Conservation (phyloP, 2,113 vertebrate species). For the Cariama cristata region DNA sequence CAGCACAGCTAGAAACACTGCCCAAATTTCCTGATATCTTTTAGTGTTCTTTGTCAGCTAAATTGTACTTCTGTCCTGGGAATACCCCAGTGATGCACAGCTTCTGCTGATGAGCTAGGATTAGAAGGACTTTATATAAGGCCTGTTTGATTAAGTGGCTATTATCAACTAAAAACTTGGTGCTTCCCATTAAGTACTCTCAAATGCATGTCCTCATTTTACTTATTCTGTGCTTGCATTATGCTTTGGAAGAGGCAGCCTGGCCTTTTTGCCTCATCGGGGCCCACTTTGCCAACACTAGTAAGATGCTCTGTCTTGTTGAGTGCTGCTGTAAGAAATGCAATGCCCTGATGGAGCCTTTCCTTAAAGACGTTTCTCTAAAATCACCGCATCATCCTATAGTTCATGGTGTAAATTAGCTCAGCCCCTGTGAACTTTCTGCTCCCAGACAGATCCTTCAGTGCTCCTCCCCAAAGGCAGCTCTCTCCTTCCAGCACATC, state of each 20-base stretch:
- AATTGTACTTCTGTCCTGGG: not conserved
- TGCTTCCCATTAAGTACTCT: constrained; percentile 38
- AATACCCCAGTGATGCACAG: not conserved
- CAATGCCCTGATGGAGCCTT: not conserved
- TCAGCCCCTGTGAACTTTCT: not conserved
- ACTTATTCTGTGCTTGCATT: not conserved
- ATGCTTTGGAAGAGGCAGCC: not conserved
- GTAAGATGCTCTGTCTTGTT: not conserved
- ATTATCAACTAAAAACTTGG: constrained; percentile 38
- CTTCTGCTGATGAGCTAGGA: constrained; percentile 27
- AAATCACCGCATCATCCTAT: not conserved
- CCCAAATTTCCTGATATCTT: not conserved
- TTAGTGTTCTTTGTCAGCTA: not conserved
- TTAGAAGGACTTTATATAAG: constrained; percentile 40
- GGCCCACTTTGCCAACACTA: not conserved
- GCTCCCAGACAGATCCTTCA: not conserved
- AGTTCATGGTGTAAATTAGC: not conserved
- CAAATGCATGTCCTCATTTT: not conserved
- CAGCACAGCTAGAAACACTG: not conserved
- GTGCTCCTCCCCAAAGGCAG: not conserved
- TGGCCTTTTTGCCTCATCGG: not conserved
- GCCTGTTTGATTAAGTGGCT: constrained; percentile 58
- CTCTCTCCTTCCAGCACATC: not conserved
- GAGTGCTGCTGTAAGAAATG: not conserved
- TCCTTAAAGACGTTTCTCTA: not conserved